These are phyloP conservation scores for Bryconaethiops microstoma DNA, from an alignment of 2,797 vertebrate genomes.

Conservation along the genomic window DNA sequence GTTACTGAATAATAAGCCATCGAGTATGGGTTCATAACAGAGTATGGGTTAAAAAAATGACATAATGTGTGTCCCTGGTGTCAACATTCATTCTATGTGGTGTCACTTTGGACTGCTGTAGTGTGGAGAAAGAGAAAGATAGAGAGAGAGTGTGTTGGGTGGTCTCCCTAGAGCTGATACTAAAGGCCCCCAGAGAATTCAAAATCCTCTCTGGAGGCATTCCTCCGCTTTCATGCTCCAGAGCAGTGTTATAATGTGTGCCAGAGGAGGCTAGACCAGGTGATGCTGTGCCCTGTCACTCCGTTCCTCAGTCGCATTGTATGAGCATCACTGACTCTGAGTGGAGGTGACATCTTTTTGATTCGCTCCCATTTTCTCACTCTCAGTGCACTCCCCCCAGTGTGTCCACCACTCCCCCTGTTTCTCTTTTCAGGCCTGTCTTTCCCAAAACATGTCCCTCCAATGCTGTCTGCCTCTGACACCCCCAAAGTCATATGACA, in stretches of 20 bases:
- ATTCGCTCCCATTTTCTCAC: neutral
- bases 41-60: neutral
- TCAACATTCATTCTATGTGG: neutral
- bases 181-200: conserved; percentile 28
- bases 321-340: conserved; percentile 31
- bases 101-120: neutral
- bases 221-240: conserved; percentile 14
- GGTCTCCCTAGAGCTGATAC: conserved; percentile 3
- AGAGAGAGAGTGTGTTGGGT: neutral
- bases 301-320: conserved; percentile 17
- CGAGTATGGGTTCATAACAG: neutral
- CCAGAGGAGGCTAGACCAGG: conserved; percentile 12
- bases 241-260: conserved; percentile 25
- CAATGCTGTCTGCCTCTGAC: neutral
- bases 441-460: conserved; percentile 6
- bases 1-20: neutral
- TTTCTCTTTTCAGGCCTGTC: neutral
- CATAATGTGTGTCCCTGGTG: neutral
- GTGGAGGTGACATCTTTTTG: conserved; percentile 25
- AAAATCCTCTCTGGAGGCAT: conserved; percentile 31
- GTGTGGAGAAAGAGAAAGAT: neutral
- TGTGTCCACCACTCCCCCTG: neutral
- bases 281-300: conserved; percentile 29
- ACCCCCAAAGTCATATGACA: conserved; percentile 3
- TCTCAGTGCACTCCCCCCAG: neutral